These are phyloP conservation scores for Cossypha heuglini DNA, from an alignment of 2,797 vertebrate genomes.

Conservation along the genomic window DNA sequence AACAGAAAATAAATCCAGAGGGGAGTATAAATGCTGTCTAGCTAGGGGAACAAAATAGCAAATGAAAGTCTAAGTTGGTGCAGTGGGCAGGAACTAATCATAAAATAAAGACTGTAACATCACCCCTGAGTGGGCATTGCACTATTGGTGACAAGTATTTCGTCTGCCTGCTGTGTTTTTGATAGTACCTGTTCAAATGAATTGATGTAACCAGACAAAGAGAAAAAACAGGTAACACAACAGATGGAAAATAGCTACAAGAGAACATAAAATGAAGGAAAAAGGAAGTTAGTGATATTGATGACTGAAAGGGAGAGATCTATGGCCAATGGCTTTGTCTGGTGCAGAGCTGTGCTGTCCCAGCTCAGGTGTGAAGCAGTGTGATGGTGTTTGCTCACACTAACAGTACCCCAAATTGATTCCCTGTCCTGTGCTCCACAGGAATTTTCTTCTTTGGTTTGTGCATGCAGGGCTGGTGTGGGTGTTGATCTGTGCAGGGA, in stretches of 20 bases:
- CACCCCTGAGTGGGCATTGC: neutral
- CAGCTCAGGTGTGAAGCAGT: neutral
- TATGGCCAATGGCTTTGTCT: neutral
- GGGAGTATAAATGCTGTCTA: neutral
- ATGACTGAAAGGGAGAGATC: neutral
- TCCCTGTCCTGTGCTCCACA: neutral
- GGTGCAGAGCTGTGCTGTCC: neutral
- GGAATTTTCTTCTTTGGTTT: neutral
- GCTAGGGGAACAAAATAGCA: neutral
- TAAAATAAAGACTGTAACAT: neutral
- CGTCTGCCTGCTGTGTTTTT: neutral
- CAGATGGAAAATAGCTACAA: neutral
- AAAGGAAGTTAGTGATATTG: neutral
- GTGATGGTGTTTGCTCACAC: neutral
- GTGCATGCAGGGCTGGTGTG: neutral
- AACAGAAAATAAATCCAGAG: slow-evolving; percentile 30
- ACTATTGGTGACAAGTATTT: accelerated
- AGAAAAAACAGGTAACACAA: neutral
- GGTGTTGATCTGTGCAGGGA: neutral
- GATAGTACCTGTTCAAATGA: neutral
- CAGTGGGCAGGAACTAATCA: neutral
- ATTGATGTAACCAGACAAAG: neutral
- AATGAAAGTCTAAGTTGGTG: neutral
- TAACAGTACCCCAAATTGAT: accelerated
- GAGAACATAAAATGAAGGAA: neutral